Evolutionary conservation across 2,113 vertebrate genomes (phyloP), one percentile per base, ranked within the genome.

Genomic region (Pteruthius melanotis): DNA sequence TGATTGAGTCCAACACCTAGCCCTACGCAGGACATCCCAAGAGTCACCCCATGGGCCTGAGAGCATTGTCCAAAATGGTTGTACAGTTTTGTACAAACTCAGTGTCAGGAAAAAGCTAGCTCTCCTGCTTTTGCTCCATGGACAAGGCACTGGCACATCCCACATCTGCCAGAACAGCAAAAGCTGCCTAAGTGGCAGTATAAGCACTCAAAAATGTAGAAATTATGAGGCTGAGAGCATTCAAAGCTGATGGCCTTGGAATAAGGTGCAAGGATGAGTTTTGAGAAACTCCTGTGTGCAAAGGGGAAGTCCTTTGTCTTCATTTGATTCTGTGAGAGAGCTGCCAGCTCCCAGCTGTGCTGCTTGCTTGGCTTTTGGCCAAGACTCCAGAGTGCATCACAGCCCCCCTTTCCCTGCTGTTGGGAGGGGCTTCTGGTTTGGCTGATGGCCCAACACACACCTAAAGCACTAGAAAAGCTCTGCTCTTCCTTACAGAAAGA

Each of bases 301-400:
- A 35, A 89, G 26, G 28, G 11, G 35, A 78, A 59, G 47, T 59
- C 63, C 64, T 74, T 87, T 78, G 45, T 39, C 30, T 83, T 11
- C 0, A 2, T 57, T 69, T 59, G 14, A 42, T 87, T 40, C 71
- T 77, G 14, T 3, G 3, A 77, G 50, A 60, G 19, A 63, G 35
- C n/a, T 66, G 26, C 33, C 2, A 5, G 20, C 30, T 92, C 47
- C 78, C 26, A 79, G 33, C 17, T 30, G 27, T 68, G 49, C 78
- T 89, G 42, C 9, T 71, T 66, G 27, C 9, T 81, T 6, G 3
- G 37, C 54, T 70, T 35, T 42, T 31, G 45, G 68, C 59, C 5
- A 57, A 61, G 60, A 42, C 56, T 35, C 10, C 0, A 0, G 5
- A 3, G 4, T 33, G 17, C 23, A 14, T 45, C 0, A 2, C 44